These are phyloP conservation scores for Lepus europaeus DNA, from an alignment of 2,113 vertebrate species.

Conservation along the genomic window DNA sequence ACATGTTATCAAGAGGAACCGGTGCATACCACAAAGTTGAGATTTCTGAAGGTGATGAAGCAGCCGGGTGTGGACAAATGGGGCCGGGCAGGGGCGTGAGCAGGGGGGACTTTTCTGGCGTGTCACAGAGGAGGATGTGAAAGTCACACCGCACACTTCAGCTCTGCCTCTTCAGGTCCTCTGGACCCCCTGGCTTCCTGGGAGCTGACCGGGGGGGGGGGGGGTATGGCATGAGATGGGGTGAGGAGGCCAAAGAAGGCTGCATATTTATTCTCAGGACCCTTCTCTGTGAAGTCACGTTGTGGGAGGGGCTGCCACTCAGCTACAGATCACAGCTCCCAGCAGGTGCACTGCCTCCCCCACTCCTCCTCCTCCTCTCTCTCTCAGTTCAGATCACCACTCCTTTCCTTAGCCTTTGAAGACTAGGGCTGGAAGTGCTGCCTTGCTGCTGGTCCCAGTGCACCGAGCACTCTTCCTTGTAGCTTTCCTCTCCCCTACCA, in stretches of 20 bases:
- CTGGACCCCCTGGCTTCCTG: background rate
- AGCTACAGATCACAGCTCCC: background rate
- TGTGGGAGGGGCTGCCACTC: background rate
- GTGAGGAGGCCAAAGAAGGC: background rate
- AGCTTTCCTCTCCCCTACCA: background rate
- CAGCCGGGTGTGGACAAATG: background rate
- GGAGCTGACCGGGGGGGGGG: background rate
- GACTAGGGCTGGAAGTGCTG: background rate
- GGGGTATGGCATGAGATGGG: background rate
- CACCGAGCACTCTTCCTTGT: background rate
- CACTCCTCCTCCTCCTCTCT: too few relatives aligned
- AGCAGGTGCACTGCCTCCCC: background rate
- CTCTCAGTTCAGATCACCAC: background rate
- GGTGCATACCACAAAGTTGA: background rate
- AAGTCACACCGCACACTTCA: background rate
- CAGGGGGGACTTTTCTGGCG: background rate
- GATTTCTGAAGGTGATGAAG: background rate
- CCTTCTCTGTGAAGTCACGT: background rate
- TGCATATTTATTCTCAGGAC: background rate
- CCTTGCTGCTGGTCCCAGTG: background rate
- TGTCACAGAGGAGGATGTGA: background rate
- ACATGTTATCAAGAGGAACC: background rate
- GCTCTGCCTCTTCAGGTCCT: background rate
- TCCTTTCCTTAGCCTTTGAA: background rate
- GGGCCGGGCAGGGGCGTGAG: background rate